These are phyloP conservation scores for Drosophila hamatofila DNA, from an alignment of 2,888 invertebrate species.

Conservation along the genomic window DNA sequence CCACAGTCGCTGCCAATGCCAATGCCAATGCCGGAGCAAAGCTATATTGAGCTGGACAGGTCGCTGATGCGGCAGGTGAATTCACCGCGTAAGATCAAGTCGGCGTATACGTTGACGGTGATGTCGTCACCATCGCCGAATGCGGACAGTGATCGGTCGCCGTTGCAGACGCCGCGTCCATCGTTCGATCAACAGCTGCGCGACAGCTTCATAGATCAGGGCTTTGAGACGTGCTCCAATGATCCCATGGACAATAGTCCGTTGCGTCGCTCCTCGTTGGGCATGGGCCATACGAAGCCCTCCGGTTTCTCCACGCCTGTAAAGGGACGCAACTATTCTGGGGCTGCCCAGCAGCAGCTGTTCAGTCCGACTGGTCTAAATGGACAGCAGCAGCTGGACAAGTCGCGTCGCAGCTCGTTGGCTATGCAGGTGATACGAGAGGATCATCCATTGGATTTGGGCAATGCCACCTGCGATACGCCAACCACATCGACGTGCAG, in stretches of 20 bases:
- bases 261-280: conserved; percentile 46
- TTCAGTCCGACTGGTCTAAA: conserved; percentile 66
- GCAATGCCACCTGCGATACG: conserved; percentile 23
- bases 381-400: conserved; percentile 47
- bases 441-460: conserved; percentile 75
- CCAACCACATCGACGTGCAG: conserved; percentile 59
- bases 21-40: conserved; percentile 39
- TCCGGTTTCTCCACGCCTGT: conserved; percentile 79
- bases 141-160: conserved; percentile 74
- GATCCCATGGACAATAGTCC: conserved; percentile 74
- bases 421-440: conserved; percentile 83
- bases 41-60: conserved; percentile 68
- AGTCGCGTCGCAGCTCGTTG: conserved; percentile 76
- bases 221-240: conserved; percentile 83
- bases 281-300: conserved; percentile 34
- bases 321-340: conserved; percentile 42
- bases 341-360: conserved; percentile 56
- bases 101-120: conserved; percentile 79
- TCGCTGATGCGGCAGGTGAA: conserved; percentile 74
- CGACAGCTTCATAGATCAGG: conserved; percentile 80
- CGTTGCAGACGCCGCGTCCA: conserved; percentile 59
- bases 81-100: conserved; percentile 79
- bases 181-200: conserved; percentile 48
- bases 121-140: conserved; percentile 79
- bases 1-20: background rate